Conservation (phyloP, 2,888 invertebrate genomes). For the Hoplodrina blanda region DNA sequence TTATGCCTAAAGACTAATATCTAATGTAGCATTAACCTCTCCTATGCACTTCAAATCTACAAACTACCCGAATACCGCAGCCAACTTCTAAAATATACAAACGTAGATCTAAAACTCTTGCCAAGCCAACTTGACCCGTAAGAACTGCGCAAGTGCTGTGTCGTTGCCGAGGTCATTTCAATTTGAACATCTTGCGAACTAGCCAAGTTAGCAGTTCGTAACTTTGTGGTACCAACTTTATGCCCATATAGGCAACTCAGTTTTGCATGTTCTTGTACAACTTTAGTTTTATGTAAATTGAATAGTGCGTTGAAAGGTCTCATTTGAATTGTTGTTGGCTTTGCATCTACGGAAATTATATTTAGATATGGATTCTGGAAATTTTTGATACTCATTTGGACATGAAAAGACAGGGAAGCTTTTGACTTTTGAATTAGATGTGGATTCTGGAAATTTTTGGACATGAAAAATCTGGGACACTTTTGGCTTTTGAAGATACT, state of each 20-base stretch:
- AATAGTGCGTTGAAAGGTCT: slow-evolving; percentile 50
- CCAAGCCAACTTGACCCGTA: slow-evolving; percentile 32
- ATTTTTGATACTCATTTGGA: slow-evolving; percentile 10
- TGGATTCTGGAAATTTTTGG: too few relatives aligned
- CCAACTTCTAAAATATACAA: slow-evolving; percentile 48
- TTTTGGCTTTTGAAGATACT: too few relatives aligned
- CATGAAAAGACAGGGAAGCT: slow-evolving; percentile 7
- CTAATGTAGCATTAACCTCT: slow-evolving; percentile 9
- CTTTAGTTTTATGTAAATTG: slow-evolving; percentile 61
- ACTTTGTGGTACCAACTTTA: slow-evolving; percentile 58
- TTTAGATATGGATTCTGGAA: background rate
- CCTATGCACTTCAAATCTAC: background rate
- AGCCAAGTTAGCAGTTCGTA: slow-evolving; percentile 58
- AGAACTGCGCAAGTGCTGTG: slow-evolving; percentile 58
- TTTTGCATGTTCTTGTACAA: slow-evolving; percentile 43
- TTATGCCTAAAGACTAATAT: background rate
- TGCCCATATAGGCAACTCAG: slow-evolving; percentile 52
- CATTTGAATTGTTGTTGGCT: slow-evolving; percentile 50
- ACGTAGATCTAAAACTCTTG: slow-evolving; percentile 51
- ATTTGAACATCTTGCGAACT: slow-evolving; percentile 65
- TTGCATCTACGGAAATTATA: slow-evolving; percentile 22
- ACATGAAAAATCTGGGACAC: too few relatives aligned
- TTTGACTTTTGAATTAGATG: too few relatives aligned
- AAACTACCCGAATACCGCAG: slow-evolving; percentile 9
- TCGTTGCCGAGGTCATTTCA: slow-evolving; percentile 65